Conservation (phyloP, 2,113 vertebrate genomes). For the Cariama cristata region DNA sequence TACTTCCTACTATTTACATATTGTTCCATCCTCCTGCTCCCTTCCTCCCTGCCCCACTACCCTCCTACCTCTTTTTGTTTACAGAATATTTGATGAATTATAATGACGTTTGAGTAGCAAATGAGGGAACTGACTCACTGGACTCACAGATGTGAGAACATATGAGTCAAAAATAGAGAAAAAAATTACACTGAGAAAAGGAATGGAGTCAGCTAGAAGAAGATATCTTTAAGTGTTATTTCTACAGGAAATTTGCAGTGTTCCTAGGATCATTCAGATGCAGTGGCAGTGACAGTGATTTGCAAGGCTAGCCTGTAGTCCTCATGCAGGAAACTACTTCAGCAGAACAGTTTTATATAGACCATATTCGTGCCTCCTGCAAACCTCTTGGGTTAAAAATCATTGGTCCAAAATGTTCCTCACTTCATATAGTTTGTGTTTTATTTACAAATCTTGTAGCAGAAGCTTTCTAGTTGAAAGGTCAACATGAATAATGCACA, state of each 20-base stretch:
- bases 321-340: not conserved
- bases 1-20: not conserved
- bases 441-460: not conserved
- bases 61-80: not conserved
- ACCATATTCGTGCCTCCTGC: not conserved
- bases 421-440: not conserved
- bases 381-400: not conserved
- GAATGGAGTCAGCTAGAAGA: not conserved
- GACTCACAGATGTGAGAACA: not conserved
- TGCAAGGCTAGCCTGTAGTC: not conserved
- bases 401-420: not conserved
- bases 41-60: accelerated
- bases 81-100: not conserved
- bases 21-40: not conserved
- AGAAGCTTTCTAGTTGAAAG: not conserved
- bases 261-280: not conserved
- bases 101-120: not conserved
- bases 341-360: not conserved
- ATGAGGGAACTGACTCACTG: not conserved
- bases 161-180: not conserved
- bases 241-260: not conserved
- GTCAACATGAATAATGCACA: not conserved
- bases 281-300: not conserved
- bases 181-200: not conserved
- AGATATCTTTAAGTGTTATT: not conserved